Base-by-base conservation (phyloP, 2,797 vertebrate genomes). In the Urophycis tenuis region DNA sequence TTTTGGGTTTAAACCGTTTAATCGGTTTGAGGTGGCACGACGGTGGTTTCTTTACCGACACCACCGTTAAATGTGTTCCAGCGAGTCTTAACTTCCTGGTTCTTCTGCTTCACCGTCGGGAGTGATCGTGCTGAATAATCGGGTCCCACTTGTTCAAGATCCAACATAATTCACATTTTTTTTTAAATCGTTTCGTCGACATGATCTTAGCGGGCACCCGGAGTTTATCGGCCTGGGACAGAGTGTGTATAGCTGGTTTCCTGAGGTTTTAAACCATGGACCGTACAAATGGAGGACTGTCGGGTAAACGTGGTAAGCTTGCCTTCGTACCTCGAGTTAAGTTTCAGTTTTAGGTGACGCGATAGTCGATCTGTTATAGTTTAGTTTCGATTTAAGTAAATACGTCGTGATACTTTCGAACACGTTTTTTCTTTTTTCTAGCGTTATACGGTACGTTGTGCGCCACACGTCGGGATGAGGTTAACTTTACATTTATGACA, bases 81-180 rank as follows among this genome's bases (percentile, higher is more conserved):
- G 25, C 9, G 60, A 29, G 9, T 11, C 25, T 9, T 29, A 67
- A 67, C 91, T 92, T 92, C 90, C 91, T 91, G 90, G 88, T 91
- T 89, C 81, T 83, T 73, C 74, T 53, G 81, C 86, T 81, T 78
- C n/a, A n/a, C 34, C 67, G 78, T 67, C 77, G 70, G 35, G 41
- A 79, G 74, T 77, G 74, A 30, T 31, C 32, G 14, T 34, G 11
- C 31, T 32, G 17, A 34, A 77, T 45, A 70, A 81, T 81, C 78
- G 74, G 11, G 7, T 39, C 7, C 36, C 36, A 39, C 36, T 34
- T 34, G 33, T 3, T 34, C 33, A 7, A 7, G 33, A 7, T 34
- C 33, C 33, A 34, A 34, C 33, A 7, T 3, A 34, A 34, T n/a
- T n/a, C n/a, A n/a, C n/a, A n/a, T n/a, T n/a, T n/a, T n/a, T n/a